Percentiles rank a stretch among this genome's conserved stretches.
Evolutionary conservation across 2,888 invertebrate species (phyloP).

Genomic region (Sarcophaga carnaria): DNA sequence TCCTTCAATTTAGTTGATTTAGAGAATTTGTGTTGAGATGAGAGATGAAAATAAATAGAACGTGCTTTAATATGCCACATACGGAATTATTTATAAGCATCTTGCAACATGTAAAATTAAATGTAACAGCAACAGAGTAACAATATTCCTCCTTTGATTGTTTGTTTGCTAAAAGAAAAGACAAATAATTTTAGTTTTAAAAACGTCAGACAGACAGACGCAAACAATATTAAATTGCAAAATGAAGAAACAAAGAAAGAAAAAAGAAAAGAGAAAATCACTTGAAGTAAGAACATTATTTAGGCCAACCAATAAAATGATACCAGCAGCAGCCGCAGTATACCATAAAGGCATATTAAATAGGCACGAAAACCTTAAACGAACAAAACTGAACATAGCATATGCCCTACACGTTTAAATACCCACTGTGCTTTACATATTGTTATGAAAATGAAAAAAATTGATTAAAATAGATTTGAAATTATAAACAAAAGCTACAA

Average conservation of each 20-base stretch:
- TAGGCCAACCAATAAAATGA: too few relatives aligned
- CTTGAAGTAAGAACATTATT: too few relatives aligned
- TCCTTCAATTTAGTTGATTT: conserved; percentile 15
- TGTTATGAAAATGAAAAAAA: too few relatives aligned
- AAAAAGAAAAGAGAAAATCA: neutral
- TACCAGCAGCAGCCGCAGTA: too few relatives aligned
- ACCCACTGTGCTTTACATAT: too few relatives aligned
- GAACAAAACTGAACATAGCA: too few relatives aligned
- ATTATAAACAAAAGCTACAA: too few relatives aligned
- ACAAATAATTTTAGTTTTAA: neutral
- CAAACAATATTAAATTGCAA: neutral
- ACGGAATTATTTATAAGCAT: conserved; percentile 35
- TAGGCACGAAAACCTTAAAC: too few relatives aligned
- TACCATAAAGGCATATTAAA: too few relatives aligned
- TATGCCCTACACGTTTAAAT: too few relatives aligned
- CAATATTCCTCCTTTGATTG: neutral
- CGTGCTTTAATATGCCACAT: conserved; percentile 16
- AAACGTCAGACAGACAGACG: neutral
- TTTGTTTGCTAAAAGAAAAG: neutral
- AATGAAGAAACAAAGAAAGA: neutral
- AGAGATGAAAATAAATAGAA: conserved; percentile 28
- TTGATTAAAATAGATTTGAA: too few relatives aligned
- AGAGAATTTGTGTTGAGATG: conserved; percentile 13
- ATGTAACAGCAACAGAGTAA: neutral
- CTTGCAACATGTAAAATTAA: conserved; percentile 5